Percentiles rank a stretch among this genome's conserved stretches.
phyloP scores from a whole-genome alignment of 2,113 vertebrate species.

The Condylura cristata region DNA sequence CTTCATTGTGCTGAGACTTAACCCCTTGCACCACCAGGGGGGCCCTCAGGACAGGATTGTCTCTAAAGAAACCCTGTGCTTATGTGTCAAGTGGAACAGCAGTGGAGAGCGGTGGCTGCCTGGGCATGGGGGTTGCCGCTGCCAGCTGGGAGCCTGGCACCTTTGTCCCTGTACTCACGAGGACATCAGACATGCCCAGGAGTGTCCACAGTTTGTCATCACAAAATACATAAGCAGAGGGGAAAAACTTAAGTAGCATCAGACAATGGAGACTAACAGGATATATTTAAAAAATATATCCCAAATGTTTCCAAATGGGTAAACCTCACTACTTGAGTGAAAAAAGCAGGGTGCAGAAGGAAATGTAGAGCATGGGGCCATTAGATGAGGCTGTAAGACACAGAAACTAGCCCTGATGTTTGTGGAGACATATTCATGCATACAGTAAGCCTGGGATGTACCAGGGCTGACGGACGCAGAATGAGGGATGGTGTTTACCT shows the following conservation, averaged over 20 bases:
- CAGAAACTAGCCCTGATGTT: neutral
- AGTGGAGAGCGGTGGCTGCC: neutral
- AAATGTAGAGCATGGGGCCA: neutral
- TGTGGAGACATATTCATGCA: neutral
- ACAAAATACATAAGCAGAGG: neutral
- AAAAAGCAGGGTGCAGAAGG: neutral
- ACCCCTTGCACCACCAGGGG: no score
- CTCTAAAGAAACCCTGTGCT: neutral
- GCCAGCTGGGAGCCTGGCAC: rapidly evolving
- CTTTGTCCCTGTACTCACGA: rapidly evolving
- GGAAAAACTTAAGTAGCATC: neutral
- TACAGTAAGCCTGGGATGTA: neutral
- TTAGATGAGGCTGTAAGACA: neutral
- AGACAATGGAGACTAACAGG: neutral
- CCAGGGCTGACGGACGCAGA: neutral
- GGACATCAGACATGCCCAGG: neutral
- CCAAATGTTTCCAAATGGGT: constrained; percentile 6
- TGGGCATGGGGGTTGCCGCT: neutral
- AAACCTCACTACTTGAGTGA: neutral
- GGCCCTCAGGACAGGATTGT: neutral
- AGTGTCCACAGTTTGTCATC: neutral
- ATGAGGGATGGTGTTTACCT: constrained; percentile 23
- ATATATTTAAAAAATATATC: neutral
- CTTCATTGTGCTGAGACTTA: no score
- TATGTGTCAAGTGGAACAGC: neutral